Conservation (phyloP, 35 echinoderm and acorn worm species). For the Stichopus chloronotus region DNA sequence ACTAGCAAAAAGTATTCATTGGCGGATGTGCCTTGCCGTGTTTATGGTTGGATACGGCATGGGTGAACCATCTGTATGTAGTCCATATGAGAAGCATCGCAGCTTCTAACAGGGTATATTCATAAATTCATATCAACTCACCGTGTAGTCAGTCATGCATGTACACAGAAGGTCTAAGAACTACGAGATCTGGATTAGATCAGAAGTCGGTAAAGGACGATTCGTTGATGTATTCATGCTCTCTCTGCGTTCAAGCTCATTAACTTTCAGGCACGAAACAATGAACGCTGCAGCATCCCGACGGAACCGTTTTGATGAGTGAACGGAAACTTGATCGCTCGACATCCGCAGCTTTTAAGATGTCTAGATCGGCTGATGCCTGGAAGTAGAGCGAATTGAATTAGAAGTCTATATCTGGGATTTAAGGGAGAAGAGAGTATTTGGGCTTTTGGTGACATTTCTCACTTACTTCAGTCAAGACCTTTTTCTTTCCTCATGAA, state of each 20-base stretch:
- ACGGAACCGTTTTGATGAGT: background rate
- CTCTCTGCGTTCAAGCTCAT: background rate
- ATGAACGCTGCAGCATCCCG: background rate
- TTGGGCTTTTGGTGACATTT: too few relatives aligned
- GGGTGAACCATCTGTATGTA: too few relatives aligned
- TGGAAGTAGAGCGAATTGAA: background rate
- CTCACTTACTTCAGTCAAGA: too few relatives aligned
- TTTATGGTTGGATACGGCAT: too few relatives aligned
- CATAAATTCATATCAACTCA: background rate
- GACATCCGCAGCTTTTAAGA: background rate
- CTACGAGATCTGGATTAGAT: background rate
- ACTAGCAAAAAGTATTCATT: too few relatives aligned
- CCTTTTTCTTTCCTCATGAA: too few relatives aligned
- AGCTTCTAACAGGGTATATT: background rate
- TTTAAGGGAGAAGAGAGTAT: too few relatives aligned
- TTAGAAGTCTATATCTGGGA: too few relatives aligned
- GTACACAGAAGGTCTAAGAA: background rate
- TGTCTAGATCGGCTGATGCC: background rate
- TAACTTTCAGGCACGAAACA: background rate
- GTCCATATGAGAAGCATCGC: too few relatives aligned
- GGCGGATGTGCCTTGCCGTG: too few relatives aligned
- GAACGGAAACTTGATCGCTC: background rate
- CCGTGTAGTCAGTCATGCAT: background rate
- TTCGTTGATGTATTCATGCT: background rate
- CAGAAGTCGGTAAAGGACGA: background rate